phyloP scores from a whole-genome alignment of 2,797 vertebrate species.

The Enteromius trimaculatus region DNA sequence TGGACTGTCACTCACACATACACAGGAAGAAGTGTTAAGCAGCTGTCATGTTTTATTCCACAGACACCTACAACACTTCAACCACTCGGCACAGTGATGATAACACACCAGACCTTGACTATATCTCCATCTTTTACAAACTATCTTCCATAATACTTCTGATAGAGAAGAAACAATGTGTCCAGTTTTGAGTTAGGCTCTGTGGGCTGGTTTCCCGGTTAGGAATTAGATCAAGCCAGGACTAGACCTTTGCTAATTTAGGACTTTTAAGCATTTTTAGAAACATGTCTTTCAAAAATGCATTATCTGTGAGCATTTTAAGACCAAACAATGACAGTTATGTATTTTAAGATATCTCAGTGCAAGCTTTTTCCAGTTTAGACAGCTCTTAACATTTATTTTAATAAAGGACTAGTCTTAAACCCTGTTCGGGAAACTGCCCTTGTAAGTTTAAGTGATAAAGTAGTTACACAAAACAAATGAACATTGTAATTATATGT shows the following conservation, averaged over 20 bases:
- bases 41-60: constrained; percentile 75
- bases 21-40: constrained; percentile 73
- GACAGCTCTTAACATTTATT: too few species aligned
- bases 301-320: too few species aligned
- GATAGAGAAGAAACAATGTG: background rate
- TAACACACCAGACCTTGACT: constrained; percentile 44
- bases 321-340: too few species aligned
- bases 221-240: too few species aligned
- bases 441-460: background rate
- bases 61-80: constrained; percentile 66
- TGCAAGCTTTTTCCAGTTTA: too few species aligned
- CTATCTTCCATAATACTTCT: constrained; percentile 36
- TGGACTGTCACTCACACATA: constrained; percentile 49
- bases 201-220: too few species aligned
- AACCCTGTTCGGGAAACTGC: too few species aligned
- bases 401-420: too few species aligned
- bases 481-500: background rate
- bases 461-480: background rate
- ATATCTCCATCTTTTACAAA: constrained; percentile 45
- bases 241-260: too few species aligned
- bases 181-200: background rate
- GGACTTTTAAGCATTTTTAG: too few species aligned
- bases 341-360: too few species aligned
- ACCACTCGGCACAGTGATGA: constrained; percentile 63
- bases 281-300: too few species aligned